Conservation (phyloP, 92 coral and sea anemone species). For the Porites divaricata region DNA sequence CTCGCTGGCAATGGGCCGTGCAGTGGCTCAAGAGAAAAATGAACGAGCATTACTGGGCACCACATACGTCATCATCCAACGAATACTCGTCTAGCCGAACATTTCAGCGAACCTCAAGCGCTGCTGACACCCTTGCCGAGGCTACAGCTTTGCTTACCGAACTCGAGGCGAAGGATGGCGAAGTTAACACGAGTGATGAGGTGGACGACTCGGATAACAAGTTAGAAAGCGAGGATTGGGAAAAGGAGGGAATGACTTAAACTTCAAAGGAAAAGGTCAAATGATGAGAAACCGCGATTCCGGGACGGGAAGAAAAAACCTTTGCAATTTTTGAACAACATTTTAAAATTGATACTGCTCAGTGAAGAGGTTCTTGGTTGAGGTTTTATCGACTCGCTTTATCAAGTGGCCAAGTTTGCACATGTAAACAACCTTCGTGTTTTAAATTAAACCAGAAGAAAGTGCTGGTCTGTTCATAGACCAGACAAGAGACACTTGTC, state of each 20-base stretch:
- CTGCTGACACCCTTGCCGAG: constrained; percentile 93
- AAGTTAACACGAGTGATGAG: constrained; percentile 55
- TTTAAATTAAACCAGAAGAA: not conserved
- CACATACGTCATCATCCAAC: constrained; percentile 83
- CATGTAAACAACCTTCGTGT: no score
- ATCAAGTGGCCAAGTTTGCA: not conserved
- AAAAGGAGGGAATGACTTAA: constrained; percentile 57
- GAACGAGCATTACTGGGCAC: constrained; percentile 93
- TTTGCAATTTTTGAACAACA: not conserved
- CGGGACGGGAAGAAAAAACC: no score
- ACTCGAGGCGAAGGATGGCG: constrained; percentile 89
- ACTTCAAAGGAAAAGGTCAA: not conserved
- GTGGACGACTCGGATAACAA: constrained; percentile 56
- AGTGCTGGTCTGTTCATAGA: not conserved
- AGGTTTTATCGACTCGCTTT: not conserved
- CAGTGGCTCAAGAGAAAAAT: constrained; percentile 91
- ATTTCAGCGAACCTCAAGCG: constrained; percentile 89
- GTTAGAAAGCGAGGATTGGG: constrained; percentile 77
- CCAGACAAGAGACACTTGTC: no score
- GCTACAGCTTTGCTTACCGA: constrained; percentile 93
- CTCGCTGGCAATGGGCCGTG: constrained; percentile 97
- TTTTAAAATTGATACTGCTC: not conserved
- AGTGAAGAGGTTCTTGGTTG: no score
- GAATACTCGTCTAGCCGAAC: constrained; percentile 91
- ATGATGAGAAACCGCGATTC: not conserved